Base-by-base conservation (phyloP, 2,797 vertebrate species). In the Adrianichthys oophorus region DNA sequence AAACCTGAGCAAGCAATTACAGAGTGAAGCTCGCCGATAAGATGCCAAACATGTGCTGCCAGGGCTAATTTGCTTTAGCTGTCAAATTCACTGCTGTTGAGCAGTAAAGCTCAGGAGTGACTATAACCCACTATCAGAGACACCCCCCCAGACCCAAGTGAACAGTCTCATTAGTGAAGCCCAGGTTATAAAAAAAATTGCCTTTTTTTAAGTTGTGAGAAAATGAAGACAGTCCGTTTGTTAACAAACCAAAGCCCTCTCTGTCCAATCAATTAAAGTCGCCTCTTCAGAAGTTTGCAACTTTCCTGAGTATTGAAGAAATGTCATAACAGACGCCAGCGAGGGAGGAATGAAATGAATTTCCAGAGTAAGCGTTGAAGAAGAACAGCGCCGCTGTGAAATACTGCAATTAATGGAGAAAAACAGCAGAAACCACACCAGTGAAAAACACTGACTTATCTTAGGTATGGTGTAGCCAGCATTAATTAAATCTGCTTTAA, bases 41-140 rank as follows among this genome's bases (percentile, higher is more conserved):
- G 74, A 84, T 76, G 85, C 84, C 87, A 83, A 76, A 82, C 82
- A 70, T 78, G 78, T 52, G 70, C 70, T 84, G 85, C 83, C 80
- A 84, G 66, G 66, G 74, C 82, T 89, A 85, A 88, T 89, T 88
- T 83, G 74, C 69, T 84, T 81, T 70, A 69, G 80, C 81, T 83
- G 83, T 85, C 83, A 87, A 72, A 79, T 62, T 73, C 71, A 74
- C 78, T 77, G 76, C 72, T 79, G 82, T 75, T 62, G 19, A 5
- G 64, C 42, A 61, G 71, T 52, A 18, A 51, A 72, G 71, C 75
- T 70, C 59, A 61, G 68, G 49, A 66, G 58, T 64, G 65, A 77
- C 71, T 75, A 80, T 55, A 68, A 61, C 57, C 56, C 61, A 17
- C 19, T 26, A 52, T 47, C n/a, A 0, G 53, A 69, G 50, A 68